These are phyloP conservation scores for Orthosia gothica DNA, from an alignment of 2,888 invertebrate genomes.

Conservation along the genomic window DNA sequence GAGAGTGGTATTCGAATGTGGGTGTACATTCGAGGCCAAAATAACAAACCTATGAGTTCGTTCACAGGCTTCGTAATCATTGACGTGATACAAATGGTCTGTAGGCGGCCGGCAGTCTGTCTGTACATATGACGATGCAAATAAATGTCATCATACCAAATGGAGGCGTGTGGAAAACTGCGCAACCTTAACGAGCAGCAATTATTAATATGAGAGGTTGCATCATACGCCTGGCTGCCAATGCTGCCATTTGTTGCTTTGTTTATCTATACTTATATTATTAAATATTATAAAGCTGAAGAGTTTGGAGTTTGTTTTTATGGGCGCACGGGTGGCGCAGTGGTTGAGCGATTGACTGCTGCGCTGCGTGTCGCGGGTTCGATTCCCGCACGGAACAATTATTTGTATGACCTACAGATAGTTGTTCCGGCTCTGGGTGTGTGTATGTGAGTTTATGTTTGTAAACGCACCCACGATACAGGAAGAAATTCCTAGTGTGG, in stretches of 20 bases:
- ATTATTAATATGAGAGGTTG: slow-evolving; percentile 58
- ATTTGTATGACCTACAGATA: too few species aligned
- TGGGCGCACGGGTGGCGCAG: too few species aligned
- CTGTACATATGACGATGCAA: slow-evolving; percentile 68
- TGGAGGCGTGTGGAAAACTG: slow-evolving; percentile 65
- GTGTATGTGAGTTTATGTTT: too few species aligned
- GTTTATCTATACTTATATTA: too few species aligned
- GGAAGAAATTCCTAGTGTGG: too few species aligned
- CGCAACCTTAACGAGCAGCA: slow-evolving; percentile 59
- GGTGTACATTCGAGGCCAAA: slow-evolving; percentile 87
- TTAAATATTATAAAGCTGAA: too few species aligned
- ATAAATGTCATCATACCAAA: slow-evolving; percentile 73
- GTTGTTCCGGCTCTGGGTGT: too few species aligned
- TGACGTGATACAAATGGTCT: slow-evolving; percentile 62
- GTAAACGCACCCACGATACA: too few species aligned
- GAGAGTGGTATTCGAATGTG: slow-evolving; percentile 74
- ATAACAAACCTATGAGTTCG: slow-evolving; percentile 71
- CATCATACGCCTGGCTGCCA: slow-evolving; percentile 40
- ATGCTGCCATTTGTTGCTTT: slow-evolving; percentile 56
- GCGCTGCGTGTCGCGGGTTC: too few species aligned
- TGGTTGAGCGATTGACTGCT: too few species aligned
- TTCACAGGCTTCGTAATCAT: slow-evolving; percentile 65
- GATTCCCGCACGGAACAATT: too few species aligned
- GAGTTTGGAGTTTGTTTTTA: too few species aligned
- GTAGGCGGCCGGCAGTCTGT: slow-evolving; percentile 77